Evolutionary conservation across 2,113 vertebrate species (phyloP), one percentile per base, ranked within the genome.

Genomic region (Lasiurus borealis): DNA sequence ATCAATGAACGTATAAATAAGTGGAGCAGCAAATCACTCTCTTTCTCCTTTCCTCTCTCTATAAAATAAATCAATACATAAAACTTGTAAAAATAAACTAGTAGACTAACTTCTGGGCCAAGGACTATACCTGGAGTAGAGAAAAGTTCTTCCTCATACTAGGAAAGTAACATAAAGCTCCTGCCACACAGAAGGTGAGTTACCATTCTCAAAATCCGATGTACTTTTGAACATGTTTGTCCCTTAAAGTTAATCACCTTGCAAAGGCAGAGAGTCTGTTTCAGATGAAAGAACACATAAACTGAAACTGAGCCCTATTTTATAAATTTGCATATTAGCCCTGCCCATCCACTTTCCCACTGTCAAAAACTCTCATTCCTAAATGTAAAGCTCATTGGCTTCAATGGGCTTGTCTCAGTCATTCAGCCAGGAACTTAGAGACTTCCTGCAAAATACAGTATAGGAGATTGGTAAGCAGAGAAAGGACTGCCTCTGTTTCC

Each of bases 301-400:
- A 95, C 29, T 91, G 52, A 94, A 86, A 91, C 62, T 54, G 71
- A 88, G 29, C 27, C n/a, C n/a, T 85, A 29, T 44, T 91, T 95
- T 52, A 46, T 71, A 25, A 85, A 76, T 94, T 21, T 76, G 14
- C 62, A 14, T 88, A 31, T 87, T 77, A 84, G 16, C 44, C 29
- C 50, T 80, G 19, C 21, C 57, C 52, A n/a, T 62, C 59, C 10
- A 40, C 36, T 77, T 52, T 52, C 29, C 48, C 16, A 31, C 44
- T 68, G 5, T 31, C 31, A 50, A 81, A 86, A 84, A 16, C 19
- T 73, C 27, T 80, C 34, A 46, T 76, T 90, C 31, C 27, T 57
- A 75, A 75, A 54, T 25, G 80, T 87, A 46, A 90, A 87, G 88
- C 66, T 75, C 31, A 40, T 44, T 82, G 72, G 19, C n/a, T 81